These are phyloP conservation scores for Corythornis madagascariensis DNA, from an alignment of 2,113 vertebrate genomes.

Conservation along the genomic window DNA sequence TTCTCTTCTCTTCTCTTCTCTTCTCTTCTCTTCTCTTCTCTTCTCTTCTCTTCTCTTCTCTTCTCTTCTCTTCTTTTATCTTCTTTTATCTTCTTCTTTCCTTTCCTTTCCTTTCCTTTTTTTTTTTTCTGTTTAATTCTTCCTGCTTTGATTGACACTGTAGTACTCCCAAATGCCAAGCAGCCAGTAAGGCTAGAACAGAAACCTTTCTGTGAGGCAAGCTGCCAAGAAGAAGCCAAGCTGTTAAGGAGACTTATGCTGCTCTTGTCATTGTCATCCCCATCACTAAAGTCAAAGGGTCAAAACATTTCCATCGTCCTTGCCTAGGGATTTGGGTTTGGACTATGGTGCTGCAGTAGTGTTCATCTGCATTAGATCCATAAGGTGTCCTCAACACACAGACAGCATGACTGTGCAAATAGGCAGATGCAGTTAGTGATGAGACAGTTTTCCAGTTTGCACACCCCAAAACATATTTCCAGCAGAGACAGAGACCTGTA, in stretches of 20 bases:
- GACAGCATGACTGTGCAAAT: too few relatives aligned
- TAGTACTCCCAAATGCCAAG: not conserved
- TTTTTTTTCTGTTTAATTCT: not conserved
- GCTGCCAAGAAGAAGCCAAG: not conserved
- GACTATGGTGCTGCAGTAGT: accelerated
- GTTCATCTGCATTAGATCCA: accelerated
- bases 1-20: too few relatives aligned
- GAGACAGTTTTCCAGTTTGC: not conserved
- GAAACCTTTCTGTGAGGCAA: not conserved
- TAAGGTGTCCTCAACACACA: too few relatives aligned
- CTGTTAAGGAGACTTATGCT: not conserved
- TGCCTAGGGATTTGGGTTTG: too few relatives aligned
- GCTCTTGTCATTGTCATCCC: not conserved
- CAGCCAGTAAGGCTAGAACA: not conserved
- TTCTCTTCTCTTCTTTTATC: too few relatives aligned
- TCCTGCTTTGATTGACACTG: not conserved
- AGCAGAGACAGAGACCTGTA: not conserved
- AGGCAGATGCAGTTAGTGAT: not conserved
- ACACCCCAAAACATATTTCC: not conserved
- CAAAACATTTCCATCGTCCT: not conserved
- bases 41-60: too few relatives aligned
- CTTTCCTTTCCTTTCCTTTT: too few relatives aligned
- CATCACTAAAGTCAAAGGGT: not conserved
- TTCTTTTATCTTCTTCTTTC: not conserved
- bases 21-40: too few relatives aligned